phyloP scores from a whole-genome alignment of 2,113 vertebrate genomes.

The Podarcis muralis region DNA sequence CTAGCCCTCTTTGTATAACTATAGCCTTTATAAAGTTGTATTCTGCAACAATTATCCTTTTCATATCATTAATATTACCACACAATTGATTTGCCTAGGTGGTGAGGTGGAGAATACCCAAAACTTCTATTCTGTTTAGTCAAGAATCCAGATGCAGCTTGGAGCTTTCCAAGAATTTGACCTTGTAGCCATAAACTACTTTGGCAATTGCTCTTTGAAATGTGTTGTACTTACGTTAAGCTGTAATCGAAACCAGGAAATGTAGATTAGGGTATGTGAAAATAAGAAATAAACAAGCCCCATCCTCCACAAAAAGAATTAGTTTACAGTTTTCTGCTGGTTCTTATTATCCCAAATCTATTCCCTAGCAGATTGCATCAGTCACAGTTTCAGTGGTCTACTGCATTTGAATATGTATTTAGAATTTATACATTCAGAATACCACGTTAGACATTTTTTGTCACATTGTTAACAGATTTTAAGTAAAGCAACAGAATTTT shows the following conservation, averaged over 20 bases:
- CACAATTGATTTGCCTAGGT: neutral
- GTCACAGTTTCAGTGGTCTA: neutral
- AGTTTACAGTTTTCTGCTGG: neutral
- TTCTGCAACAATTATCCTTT: neutral
- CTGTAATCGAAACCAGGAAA: neutral
- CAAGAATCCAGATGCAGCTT: neutral
- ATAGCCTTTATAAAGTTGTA: neutral
- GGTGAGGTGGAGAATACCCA: neutral
- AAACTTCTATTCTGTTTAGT: neutral
- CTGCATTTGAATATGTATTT: too few species aligned
- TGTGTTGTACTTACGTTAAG: neutral
- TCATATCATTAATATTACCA: neutral
- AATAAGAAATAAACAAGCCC: neutral
- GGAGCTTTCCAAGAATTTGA: neutral
- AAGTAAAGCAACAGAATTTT: too few species aligned
- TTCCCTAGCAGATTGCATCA: neutral
- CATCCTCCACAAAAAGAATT: neutral
- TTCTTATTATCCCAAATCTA: neutral
- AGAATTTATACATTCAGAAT: too few species aligned
- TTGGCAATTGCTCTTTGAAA: neutral
- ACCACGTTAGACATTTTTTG: too few species aligned
- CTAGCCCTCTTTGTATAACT: conserved; percentile 11
- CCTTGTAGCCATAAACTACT: neutral
- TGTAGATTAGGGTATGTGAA: neutral
- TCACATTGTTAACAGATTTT: too few species aligned